Base-by-base conservation (phyloP, 1,140 invertebrate genomes). In the Drosophila tropicalis region DNA sequence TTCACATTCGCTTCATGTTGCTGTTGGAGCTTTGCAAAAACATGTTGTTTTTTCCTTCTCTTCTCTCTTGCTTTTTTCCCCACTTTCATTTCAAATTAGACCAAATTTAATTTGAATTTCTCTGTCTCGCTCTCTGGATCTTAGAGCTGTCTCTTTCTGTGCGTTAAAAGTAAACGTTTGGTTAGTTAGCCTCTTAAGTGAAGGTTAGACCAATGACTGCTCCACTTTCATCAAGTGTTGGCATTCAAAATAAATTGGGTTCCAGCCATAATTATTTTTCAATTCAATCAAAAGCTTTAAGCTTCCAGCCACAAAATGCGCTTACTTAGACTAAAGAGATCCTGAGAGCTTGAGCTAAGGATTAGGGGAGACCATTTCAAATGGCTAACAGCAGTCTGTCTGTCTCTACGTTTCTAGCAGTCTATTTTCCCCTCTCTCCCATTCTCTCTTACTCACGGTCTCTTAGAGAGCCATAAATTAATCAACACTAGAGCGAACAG, bases 241-340 rank as follows among this genome's bases (percentile, higher is more conserved):
- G 34, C 55, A 62, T 58, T 62, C 56, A 57, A 51, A 70, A 40
- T 70, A 70, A 66, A 78, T 32, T 70, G 71, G 69, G 73, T 58
- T 36, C 63, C 36, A 51, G 44, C 69, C 73, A 87, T 87, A 89
- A 87, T 87, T 87, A 84, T 87, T 89, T 81, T 84, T 63, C 80
- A 77, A 84, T 89, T 78, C 76, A 89, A 89, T 87, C 84, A 75
- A 82, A 47, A 74, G 69, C 76, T 79, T 76, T 69, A 71, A 82
- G 77, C 77, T 72, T 47, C 40, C 41, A 32, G 9, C 19, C 44
- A 40, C 34, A 54, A 72, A 66, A 72, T 69, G 66, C 76, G 65
- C 19, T 54, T 44, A 68, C 55, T 57, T 62, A 68, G 56, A 13
- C 54, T 13, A 40, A 56, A 72, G 76, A 89, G 69, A 89, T 76